Evolutionary conservation across 2,888 invertebrate species (phyloP), one percentile per base, ranked within the genome.

Genomic region (Prosapia bicincta): DNA sequence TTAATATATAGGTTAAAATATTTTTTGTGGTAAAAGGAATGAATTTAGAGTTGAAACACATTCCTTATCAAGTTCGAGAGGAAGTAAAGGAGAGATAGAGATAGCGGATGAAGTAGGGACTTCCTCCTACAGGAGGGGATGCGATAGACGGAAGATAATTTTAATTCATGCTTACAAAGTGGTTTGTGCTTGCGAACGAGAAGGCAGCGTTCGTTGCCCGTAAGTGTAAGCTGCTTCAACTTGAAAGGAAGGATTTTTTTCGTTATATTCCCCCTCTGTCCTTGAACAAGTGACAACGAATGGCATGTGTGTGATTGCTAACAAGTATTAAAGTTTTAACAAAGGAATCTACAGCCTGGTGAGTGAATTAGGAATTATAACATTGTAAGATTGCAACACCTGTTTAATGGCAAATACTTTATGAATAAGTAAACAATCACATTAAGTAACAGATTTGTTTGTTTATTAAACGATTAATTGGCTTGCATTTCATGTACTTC

Each of bases 21-120:
- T 20, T 54, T 54, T 54, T 54, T 2, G 54, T 54, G 54, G 20
- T 54, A 20, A 54, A 54, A 13, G 13, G 7, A 38, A 38, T 54
- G 54, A 9, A 5, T 54, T 20, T 20, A 54, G 20, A 54, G 54
- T 54, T 54, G 20, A 54, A 54, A 54, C 38, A 38, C 10, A 54
- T 54, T n/a, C 20, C 54, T 54, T 54, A 54, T 54, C 54, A 20
- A 54, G 54, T 20, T 20, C 3, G 20, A 20, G 54, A 54, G 54
- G 54, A 54, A 54, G 54, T 54, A 54, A 54, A 54, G 54, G 54
- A 54, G 54, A 54, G 54, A 54, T 54, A 54, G 54, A 54, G 54
- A 54, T 54, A 54, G 54, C 54, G 54, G 54, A 54, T 54, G 54
- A 54, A 54, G 54, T 54, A 54, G 54, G 20, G 20, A 54, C 54